phyloP scores from a whole-genome alignment of 37 sponge, comb jelly and placozoan species.

The Aplysina aerophoba region DNA sequence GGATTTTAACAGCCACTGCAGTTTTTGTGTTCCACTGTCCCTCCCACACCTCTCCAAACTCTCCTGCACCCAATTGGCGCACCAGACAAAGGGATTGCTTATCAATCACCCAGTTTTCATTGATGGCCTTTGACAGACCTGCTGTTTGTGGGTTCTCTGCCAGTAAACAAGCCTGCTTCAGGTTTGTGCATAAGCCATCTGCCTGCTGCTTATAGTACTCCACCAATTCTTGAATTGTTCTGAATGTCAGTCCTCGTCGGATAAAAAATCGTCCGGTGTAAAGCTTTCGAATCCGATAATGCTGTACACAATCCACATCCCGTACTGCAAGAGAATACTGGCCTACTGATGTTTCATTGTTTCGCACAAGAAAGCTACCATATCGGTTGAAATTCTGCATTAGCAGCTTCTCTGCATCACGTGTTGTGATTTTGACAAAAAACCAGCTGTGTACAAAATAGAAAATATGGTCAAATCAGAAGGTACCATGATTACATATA shows the following conservation, averaged over 20 bases:
- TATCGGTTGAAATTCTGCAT: constrained; percentile 74
- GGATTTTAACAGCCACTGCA: constrained; percentile 94
- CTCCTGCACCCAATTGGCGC: constrained; percentile 83
- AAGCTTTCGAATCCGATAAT: constrained; percentile 84
- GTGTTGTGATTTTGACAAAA: constrained; percentile 91
- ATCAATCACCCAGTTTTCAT: constrained; percentile 94
- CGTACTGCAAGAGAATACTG: constrained; percentile 92
- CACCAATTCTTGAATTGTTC: constrained; percentile 76
- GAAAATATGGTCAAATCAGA: too few relatives aligned
- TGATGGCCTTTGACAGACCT: constrained; percentile 81
- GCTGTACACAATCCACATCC: constrained; percentile 84
- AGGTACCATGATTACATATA: too few relatives aligned
- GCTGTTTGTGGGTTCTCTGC: constrained; percentile 93
- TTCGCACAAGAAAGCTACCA: constrained; percentile 90
- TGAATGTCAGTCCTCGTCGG: constrained; percentile 78
- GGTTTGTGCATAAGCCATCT: constrained; percentile 80
- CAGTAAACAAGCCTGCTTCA: constrained; percentile 71
- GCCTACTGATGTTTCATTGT: constrained; percentile 94
- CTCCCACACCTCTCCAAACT: constrained; percentile 97
- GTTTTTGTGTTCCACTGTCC: constrained; percentile 95
- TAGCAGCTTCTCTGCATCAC: constrained; percentile 94
- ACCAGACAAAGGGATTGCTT: constrained; percentile 62
- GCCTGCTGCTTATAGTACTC: constrained; percentile 79
- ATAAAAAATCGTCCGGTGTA: constrained; percentile 90
- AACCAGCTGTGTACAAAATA: constrained; percentile 86